Evolutionary conservation across 2,113 vertebrate genomes (phyloP).

Genomic region (Mystacornis crossleyi): DNA sequence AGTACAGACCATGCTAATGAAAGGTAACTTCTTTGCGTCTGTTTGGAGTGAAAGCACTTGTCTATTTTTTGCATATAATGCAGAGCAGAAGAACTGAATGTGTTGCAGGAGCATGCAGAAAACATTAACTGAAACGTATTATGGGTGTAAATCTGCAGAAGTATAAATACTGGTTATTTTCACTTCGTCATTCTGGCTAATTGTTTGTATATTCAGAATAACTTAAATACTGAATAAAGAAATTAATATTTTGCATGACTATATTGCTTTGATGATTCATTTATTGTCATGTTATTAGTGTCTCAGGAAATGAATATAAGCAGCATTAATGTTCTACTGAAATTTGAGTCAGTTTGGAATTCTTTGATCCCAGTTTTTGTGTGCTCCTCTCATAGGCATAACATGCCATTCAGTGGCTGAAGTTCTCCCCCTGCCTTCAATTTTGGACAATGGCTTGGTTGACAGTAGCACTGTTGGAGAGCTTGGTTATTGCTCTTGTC

Average conservation of each 20-base stretch:
- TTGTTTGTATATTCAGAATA: constrained; percentile 52
- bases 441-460: background rate
- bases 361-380: background rate
- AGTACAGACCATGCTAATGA: background rate
- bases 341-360: background rate
- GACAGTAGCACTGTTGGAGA: background rate
- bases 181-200: constrained; percentile 14
- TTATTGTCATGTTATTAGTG: background rate
- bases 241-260: constrained; percentile 59
- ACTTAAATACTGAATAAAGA: constrained; percentile 56
- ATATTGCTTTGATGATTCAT: background rate
- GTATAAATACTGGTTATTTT: constrained; percentile 29
- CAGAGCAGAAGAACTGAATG: constrained; percentile 1
- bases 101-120: constrained; percentile 56
- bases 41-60: background rate
- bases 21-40: constrained; percentile 1
- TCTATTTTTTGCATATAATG: constrained; percentile 13
- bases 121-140: constrained; percentile 23
- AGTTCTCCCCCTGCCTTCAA: background rate
- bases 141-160: background rate
- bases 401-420: background rate
- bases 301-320: background rate
- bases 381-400: background rate
- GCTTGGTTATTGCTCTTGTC: background rate
- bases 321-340: background rate